Base-by-base conservation (phyloP, 2,888 invertebrate species). In the Amphimallon solstitiale region DNA sequence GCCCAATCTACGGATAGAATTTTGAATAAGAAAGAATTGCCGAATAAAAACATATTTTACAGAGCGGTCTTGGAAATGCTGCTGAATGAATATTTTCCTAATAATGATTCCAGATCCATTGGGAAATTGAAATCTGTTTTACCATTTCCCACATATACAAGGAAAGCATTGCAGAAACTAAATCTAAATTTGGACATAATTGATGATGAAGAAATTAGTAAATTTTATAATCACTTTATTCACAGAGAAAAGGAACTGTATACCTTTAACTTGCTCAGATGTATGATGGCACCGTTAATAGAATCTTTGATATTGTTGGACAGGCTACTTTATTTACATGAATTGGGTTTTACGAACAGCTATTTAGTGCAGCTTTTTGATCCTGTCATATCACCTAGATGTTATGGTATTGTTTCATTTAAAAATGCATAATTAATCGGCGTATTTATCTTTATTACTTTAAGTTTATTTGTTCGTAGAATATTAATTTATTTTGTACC, bases 281-380 rank as follows among this genome's bases (percentile, higher is more conserved):
- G 92, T 75, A 85, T 89, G 67, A 84, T 94, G 71, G 92, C 95
- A 0, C 92, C 93, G 14, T 87, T 92, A 15, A 84, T 97, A 14
- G 97, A 97, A 80, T 87, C 89, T 72, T 84, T 94, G 2, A 91
- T 97, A 74, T 83, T 96, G 66, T 83, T 95, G 62, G 97, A 97
- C 81, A 87, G 95, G 74, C 80, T 93, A 43, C 83, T 92, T 73
- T 96, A 86, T 85, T 86, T 97, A 29, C 81, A 87, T 66, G 93
- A 94, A 77, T 84, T 84, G 73, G 86, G 85, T 1, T 84, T 84
- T 74, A 75, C 84, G 6, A 83, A 86, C 68, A 86, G 89, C 14
- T 88, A 85, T 83, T 79, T 95, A 66, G 88, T 94, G 19, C 88
- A 90, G 75, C 82, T 96, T 68, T 96, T 96, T 82, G 92, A 96